These are phyloP conservation scores for Numida meleagris DNA, from an alignment of 2,113 vertebrate species.

Conservation along the genomic window DNA sequence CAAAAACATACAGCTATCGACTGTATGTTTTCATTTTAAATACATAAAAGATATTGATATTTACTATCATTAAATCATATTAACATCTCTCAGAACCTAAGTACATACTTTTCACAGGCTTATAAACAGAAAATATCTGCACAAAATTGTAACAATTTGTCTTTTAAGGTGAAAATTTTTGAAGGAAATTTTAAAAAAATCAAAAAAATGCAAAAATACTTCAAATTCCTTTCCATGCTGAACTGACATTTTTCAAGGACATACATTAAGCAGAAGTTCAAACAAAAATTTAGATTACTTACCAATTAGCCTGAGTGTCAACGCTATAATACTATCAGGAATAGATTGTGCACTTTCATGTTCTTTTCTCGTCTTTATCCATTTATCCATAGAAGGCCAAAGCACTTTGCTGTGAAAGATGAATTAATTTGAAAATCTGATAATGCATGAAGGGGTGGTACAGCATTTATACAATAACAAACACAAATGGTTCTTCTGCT, in stretches of 20 bases:
- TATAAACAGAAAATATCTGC: background rate
- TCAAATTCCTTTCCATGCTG: background rate
- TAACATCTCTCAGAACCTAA: background rate
- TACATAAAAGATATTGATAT: background rate
- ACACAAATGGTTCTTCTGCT: background rate
- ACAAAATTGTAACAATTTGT: background rate
- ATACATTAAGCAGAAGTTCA: background rate
- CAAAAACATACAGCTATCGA: background rate
- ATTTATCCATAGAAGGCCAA: slow-evolving; percentile 94
- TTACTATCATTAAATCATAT: background rate
- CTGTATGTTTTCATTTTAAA: background rate
- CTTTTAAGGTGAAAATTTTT: background rate
- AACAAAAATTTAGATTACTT: slow-evolving; percentile 32
- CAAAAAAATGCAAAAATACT: background rate
- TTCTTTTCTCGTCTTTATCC: slow-evolving; percentile 86
- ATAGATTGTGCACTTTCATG: slow-evolving; percentile 60
- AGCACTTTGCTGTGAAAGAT: slow-evolving; percentile 84
- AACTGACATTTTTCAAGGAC: background rate
- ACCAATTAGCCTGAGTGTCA: slow-evolving; percentile 91
- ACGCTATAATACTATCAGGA: slow-evolving; percentile 82
- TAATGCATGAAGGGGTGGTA: background rate
- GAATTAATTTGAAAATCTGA: background rate
- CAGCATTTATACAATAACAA: background rate
- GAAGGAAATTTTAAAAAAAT: background rate
- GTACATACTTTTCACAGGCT: background rate